Conservation (phyloP, 1,140 invertebrate species). For the Myzus persicae region DNA sequence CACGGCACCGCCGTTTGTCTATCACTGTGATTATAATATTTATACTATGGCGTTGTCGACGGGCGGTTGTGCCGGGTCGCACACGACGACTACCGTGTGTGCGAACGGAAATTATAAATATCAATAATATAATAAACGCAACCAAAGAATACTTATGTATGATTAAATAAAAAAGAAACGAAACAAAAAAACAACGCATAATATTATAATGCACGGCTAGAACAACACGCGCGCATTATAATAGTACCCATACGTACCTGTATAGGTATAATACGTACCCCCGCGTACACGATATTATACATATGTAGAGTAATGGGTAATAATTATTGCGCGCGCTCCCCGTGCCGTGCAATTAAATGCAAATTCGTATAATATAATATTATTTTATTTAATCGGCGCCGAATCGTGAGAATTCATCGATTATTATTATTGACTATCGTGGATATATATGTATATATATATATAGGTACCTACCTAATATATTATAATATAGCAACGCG, state of each 20-base stretch:
- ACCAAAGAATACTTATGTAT: background rate
- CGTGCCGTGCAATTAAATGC: constrained; percentile 18
- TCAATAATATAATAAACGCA: background rate
- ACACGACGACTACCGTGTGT: background rate
- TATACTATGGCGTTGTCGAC: background rate
- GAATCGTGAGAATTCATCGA: constrained; percentile 17
- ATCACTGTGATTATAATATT: background rate
- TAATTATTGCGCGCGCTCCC: background rate
- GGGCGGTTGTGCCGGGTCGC: background rate
- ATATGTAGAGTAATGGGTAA: background rate
- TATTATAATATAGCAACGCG: background rate
- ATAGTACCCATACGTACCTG: too few species aligned
- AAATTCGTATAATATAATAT: background rate
- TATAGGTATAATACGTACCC: too few species aligned
- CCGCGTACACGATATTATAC: background rate
- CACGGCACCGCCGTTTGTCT: background rate
- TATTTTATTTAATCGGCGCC: background rate
- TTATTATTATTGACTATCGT: constrained; percentile 9
- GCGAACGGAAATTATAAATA: constrained; percentile 3
- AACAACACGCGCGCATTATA: background rate
- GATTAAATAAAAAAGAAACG: background rate
- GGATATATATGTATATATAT: too few species aligned
- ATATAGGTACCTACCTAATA: background rate
- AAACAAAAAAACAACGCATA: too few species aligned
- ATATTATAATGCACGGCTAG: background rate